Conservation (phyloP, 2,797 vertebrate species). For the Monodelphis domestica region DNA sequence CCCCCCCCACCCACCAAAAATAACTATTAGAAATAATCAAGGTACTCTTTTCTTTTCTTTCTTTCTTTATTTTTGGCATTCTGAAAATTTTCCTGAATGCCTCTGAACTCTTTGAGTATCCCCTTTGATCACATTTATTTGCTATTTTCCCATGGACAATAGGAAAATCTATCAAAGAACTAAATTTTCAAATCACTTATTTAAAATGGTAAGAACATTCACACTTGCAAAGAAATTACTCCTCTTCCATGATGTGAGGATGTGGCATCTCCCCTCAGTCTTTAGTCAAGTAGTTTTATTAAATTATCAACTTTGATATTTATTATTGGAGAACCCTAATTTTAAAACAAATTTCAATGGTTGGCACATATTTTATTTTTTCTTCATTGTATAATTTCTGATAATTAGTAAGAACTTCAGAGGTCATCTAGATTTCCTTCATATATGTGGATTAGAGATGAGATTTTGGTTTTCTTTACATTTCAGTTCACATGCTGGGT, state of each 20-base stretch:
- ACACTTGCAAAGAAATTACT: neutral
- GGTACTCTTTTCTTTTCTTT: neutral
- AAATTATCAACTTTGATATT: neutral
- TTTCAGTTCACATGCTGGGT: too few relatives aligned
- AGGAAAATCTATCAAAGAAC: neutral
- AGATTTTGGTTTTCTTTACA: too few relatives aligned
- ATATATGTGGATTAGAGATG: too few relatives aligned
- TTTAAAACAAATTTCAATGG: too few relatives aligned
- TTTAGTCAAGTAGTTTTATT: neutral
- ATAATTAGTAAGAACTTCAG: neutral
- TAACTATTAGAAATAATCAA: neutral
- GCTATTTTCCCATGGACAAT: neutral
- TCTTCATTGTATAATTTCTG: neutral
- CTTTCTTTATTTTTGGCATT: too few relatives aligned
- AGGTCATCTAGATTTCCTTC: neutral
- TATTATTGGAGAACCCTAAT: neutral
- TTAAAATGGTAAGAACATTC: neutral
- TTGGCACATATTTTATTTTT: neutral
- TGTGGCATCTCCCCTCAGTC: neutral
- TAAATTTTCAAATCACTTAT: neutral
- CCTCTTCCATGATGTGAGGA: neutral
- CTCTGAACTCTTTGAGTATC: neutral
- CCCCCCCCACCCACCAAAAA: too few relatives aligned
- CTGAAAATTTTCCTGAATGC: neutral
- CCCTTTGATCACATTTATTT: neutral